Percentiles rank a stretch among this genome's conserved stretches.
These are phyloP conservation scores for Seladonia tumulorum DNA, from an alignment of 2,888 invertebrate genomes.

Conservation along the genomic window DNA sequence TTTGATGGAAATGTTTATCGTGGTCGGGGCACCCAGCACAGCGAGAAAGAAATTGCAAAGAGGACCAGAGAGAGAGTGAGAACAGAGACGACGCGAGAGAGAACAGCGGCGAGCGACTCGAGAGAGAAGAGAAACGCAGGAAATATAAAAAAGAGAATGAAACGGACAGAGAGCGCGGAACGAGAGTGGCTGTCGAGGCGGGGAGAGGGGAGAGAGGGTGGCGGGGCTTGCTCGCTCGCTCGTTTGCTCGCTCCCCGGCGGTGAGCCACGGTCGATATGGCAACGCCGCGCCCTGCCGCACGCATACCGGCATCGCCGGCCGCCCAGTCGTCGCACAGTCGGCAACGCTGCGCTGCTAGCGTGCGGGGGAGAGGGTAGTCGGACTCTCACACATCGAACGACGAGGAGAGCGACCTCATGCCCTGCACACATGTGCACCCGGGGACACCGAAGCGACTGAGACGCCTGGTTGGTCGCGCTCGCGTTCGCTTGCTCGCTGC, in stretches of 20 bases:
- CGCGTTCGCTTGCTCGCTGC: constrained; percentile 15
- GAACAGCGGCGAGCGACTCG: not conserved
- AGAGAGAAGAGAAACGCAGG: constrained; percentile 8
- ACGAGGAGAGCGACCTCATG: constrained; percentile 77
- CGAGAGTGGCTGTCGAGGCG: not conserved
- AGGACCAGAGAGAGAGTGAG: not conserved
- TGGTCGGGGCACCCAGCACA: not conserved
- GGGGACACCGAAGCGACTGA: constrained; percentile 70
- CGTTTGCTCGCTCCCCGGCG: constrained; percentile 64
- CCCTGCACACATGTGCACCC: constrained; percentile 71
- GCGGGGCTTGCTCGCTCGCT: constrained; percentile 41
- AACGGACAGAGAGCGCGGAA: constrained; percentile 9
- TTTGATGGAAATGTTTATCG: not conserved
- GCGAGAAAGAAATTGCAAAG: not conserved
- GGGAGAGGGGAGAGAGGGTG: constrained; percentile 22
- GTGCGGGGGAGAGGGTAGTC: constrained; percentile 61
- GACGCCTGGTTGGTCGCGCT: constrained; percentile 53
- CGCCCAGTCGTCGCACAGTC: constrained; percentile 52
- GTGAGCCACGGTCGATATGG: constrained; percentile 82
- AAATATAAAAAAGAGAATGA: constrained; percentile 46
- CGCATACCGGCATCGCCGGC: constrained; percentile 75
- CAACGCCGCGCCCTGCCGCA: constrained; percentile 81
- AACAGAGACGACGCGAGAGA: constrained; percentile 6
- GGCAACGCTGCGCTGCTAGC: constrained; percentile 67
- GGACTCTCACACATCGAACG: constrained; percentile 68